Evolutionary conservation across 2,797 vertebrate species (phyloP).

Genomic region (Anabas testudineus): DNA sequence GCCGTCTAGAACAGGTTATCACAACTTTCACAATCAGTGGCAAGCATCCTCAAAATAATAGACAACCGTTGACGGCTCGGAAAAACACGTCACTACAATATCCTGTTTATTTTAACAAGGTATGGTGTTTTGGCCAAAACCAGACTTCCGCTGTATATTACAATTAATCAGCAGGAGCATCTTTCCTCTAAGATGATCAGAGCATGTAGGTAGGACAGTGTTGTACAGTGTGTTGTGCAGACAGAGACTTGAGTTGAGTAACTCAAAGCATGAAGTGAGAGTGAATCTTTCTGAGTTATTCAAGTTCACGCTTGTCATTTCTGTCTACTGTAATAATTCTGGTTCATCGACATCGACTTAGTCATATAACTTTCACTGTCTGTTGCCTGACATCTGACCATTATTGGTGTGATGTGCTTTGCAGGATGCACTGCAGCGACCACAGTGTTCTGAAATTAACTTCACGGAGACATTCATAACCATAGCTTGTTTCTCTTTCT

Average conservation of each 20-base stretch:
- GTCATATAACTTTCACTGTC: conserved; percentile 70
- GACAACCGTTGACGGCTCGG: conserved; percentile 58
- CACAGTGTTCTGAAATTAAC: conserved; percentile 17
- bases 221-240: conserved; percentile 7
- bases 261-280: conserved; percentile 63
- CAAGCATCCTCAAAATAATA: conserved; percentile 73
- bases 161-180: conserved; percentile 61
- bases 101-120: conserved; percentile 77
- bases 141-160: conserved; percentile 45
- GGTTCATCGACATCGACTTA: conserved; percentile 58
- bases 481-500: conserved; percentile 2
- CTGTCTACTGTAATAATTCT: conserved; percentile 69
- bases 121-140: conserved; percentile 58
- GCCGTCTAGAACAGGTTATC: conserved; percentile 53
- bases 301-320: conserved; percentile 85
- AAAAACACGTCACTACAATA: conserved; percentile 79
- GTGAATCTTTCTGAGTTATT: conserved; percentile 81
- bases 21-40: conserved; percentile 71
- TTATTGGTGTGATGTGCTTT: conserved; percentile 19
- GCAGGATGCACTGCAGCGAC: conserved; percentile 22
- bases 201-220: conserved; percentile 15
- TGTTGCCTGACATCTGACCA: conserved; percentile 19
- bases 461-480: conserved; percentile 16
- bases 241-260: conserved; percentile 33
- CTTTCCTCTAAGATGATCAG: conserved; percentile 62